These are phyloP conservation scores for Drosophila meridiana DNA, from an alignment of 2,888 invertebrate genomes.

Conservation along the genomic window DNA sequence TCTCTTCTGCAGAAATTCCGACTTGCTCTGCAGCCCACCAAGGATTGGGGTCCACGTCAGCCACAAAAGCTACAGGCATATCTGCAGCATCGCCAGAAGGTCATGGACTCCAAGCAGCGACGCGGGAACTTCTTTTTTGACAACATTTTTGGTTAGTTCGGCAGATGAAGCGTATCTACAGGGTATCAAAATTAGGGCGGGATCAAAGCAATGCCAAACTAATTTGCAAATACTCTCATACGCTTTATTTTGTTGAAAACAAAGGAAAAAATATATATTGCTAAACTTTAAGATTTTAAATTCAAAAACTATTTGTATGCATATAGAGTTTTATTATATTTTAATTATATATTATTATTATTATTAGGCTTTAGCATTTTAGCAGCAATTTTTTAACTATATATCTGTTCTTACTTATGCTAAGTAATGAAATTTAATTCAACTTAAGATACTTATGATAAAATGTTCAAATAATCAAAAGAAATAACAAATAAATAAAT, in stretches of 20 bases:
- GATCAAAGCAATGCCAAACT: slow-evolving; percentile 3
- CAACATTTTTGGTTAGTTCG: slow-evolving; percentile 80
- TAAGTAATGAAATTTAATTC: slow-evolving; percentile 32
- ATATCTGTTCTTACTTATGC: slow-evolving; percentile 24
- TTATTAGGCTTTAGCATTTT: slow-evolving; percentile 47
- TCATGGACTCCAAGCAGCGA: slow-evolving; percentile 27
- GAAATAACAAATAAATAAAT: neutral
- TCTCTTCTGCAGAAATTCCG: slow-evolving; percentile 78
- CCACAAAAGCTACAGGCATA: slow-evolving; percentile 85
- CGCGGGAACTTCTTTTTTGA: slow-evolving; percentile 66
- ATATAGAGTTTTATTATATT: slow-evolving; percentile 26
- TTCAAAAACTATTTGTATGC: slow-evolving; percentile 36
- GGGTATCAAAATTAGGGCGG: neutral
- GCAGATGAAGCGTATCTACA: neutral
- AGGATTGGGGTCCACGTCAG: slow-evolving; percentile 83
- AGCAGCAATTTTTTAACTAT: slow-evolving; percentile 46
- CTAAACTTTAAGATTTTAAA: slow-evolving; percentile 56
- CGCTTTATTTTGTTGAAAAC: slow-evolving; percentile 59
- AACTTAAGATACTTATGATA: slow-evolving; percentile 11
- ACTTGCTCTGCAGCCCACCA: slow-evolving; percentile 75
- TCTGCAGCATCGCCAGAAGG: slow-evolving; percentile 63
- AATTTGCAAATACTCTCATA: slow-evolving; percentile 42
- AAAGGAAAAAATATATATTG: slow-evolving; percentile 38
- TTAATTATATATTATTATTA: slow-evolving; percentile 32
- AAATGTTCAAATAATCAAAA: slow-evolving; percentile 11